A percentile compares a stretch with the other conserved stretches of the same genome.
These are phyloP conservation scores for Limnephilus auricula DNA, from an alignment of 2,888 invertebrate species.

Conservation along the genomic window DNA sequence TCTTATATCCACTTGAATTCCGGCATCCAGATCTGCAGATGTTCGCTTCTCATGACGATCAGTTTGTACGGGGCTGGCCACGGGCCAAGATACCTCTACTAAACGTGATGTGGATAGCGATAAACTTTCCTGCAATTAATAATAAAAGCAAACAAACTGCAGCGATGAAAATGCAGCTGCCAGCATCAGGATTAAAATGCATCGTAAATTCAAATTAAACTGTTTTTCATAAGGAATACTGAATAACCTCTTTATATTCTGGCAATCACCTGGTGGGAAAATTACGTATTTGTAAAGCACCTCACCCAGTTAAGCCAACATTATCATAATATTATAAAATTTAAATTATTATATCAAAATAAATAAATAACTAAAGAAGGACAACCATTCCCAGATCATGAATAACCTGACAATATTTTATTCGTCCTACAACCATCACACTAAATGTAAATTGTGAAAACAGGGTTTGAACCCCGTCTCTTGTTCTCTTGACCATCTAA, in stretches of 20 bases:
- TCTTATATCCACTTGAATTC: background rate
- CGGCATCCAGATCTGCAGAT: background rate
- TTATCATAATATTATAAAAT: too few species aligned
- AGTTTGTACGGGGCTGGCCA: background rate
- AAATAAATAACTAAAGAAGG: too few species aligned
- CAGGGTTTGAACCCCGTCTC: too few species aligned
- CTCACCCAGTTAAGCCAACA: too few species aligned
- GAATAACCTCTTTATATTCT: background rate
- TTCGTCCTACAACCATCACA: too few species aligned
- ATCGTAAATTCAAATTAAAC: background rate
- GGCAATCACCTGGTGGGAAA: too few species aligned
- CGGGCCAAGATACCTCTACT: background rate
- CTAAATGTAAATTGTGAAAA: too few species aligned
- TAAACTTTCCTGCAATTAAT: slow-evolving; percentile 2
- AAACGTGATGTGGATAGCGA: background rate
- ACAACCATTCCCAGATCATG: too few species aligned
- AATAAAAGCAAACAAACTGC: background rate
- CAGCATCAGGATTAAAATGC: background rate
- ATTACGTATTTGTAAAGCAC: too few species aligned
- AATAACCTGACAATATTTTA: too few species aligned
- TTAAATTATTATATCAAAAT: too few species aligned
- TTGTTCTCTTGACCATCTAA: too few species aligned
- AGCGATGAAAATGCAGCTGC: background rate
- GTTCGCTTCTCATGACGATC: background rate
- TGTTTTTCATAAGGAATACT: background rate